These are phyloP conservation scores for Ctenopoma multispine DNA, from an alignment of 2,797 vertebrate genomes.

Conservation along the genomic window DNA sequence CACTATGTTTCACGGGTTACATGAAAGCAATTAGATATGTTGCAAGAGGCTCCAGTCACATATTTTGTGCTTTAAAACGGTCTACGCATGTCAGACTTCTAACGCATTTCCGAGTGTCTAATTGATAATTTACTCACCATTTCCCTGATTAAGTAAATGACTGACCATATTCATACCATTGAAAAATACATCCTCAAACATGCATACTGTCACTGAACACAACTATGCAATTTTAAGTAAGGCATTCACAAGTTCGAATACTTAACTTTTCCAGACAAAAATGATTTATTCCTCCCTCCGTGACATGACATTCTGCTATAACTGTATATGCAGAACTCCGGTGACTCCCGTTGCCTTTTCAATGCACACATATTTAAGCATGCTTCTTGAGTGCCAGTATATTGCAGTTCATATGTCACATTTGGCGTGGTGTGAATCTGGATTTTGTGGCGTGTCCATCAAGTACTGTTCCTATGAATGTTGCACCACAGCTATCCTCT, in stretches of 20 bases:
- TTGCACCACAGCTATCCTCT: constrained; percentile 33
- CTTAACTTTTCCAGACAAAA: constrained; percentile 19
- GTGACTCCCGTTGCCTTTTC: constrained; percentile 33
- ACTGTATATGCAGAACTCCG: constrained; percentile 36
- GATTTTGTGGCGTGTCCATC: constrained; percentile 47
- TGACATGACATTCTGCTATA: constrained; percentile 33
- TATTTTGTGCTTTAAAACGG: constrained; percentile 29
- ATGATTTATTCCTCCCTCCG: constrained; percentile 30
- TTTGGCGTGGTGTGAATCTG: constrained; percentile 52
- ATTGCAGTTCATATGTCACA: constrained; percentile 30
- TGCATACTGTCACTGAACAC: constrained; percentile 54
- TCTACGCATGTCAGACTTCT: constrained; percentile 37
- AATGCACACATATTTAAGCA: constrained; percentile 23
- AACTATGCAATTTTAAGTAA: constrained; percentile 78
- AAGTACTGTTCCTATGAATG: constrained; percentile 48
- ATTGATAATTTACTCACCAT: neutral
- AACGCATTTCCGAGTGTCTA: neutral
- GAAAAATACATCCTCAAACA: constrained; percentile 25
- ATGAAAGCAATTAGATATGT: constrained; percentile 10
- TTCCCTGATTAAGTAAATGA: constrained; percentile 25
- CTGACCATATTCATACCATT: constrained; percentile 35
- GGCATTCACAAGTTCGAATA: constrained; percentile 56
- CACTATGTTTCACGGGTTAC: neutral
- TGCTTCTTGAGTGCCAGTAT: constrained; percentile 23
- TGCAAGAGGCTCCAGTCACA: constrained; percentile 8